Evolutionary conservation across 1,140 invertebrate genomes (phyloP).

Genomic region (Rhagoletis zephyria): DNA sequence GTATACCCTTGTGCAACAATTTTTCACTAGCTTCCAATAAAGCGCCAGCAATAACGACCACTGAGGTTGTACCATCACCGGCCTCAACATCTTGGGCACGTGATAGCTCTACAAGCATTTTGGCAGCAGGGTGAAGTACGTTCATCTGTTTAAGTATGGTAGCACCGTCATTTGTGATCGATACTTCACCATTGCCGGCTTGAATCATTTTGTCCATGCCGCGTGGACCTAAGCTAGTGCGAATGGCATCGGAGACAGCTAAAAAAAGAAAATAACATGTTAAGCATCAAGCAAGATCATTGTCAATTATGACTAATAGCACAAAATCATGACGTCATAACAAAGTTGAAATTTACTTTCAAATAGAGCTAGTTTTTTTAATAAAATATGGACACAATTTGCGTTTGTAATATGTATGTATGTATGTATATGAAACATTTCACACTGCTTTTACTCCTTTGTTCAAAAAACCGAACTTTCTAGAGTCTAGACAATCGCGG

Average conservation of each 20-base stretch:
- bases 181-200: slow-evolving; percentile 96
- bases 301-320: not conserved
- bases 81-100: slow-evolving; percentile 99
- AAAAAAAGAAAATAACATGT: slow-evolving; percentile 70
- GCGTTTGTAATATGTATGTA: too few species aligned
- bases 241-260: slow-evolving; percentile 98
- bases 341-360: too few species aligned
- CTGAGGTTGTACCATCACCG: slow-evolving; percentile 98
- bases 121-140: slow-evolving; percentile 98
- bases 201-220: slow-evolving; percentile 99
- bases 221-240: slow-evolving; percentile 96
- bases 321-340: slow-evolving; percentile 17
- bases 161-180: slow-evolving; percentile 99
- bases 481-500: not conserved
- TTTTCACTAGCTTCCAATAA: slow-evolving; percentile 95
- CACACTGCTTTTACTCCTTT: too few species aligned
- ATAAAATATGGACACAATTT: too few species aligned
- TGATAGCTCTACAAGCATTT: slow-evolving; percentile 99
- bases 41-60: slow-evolving; percentile 96
- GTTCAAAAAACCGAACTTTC: too few species aligned
- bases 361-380: too few species aligned
- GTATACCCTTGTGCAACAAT: slow-evolving; percentile 93
- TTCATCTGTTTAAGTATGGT: slow-evolving; percentile 99
- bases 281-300: not conserved
- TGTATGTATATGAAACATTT: too few species aligned